Evolutionary conservation across 2,888 invertebrate species (phyloP), one percentile per base, ranked within the genome.

Genomic region (Selenia dentaria): DNA sequence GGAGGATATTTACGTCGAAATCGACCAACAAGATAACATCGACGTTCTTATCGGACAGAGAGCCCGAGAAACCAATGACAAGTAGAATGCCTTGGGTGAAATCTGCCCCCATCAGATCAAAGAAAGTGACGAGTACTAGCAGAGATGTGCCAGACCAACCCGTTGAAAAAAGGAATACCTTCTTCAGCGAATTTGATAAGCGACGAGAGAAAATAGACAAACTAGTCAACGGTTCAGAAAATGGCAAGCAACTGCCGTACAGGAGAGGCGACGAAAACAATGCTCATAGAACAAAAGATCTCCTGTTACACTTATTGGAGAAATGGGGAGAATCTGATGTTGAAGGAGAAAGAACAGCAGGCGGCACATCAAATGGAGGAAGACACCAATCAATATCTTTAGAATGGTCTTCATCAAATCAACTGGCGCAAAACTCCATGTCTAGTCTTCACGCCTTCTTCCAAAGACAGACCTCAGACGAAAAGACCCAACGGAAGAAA

Each of bases 371-470:
- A 0, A 88, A 80, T 34, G 79, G 80, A 6, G 85, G 83, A 2
- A 66, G 87, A 43, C 94, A 95, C 59, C 94, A 95, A 64, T 95
- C 95, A 10, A 92, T 96, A 58, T 95, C 96, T 16, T 84, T 94
- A 36, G 96, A 96, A 64, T 95, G 94, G 93, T 93, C 37, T 11
- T 26, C 94, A 14, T 92, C 93, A 12, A 94, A 95, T 59, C 93
- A 93, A 51, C 84, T 96, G 36, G 95, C 95, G 24, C 94, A 96
- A 68, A 93, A 92, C 62, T 95, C 96, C 5, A 95, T 96, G 91
- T 95, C 94, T 60, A 96, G 96, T 42, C 91, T 96, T 29, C 95
- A 96, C 59, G 94, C 94, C 42, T 96, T 96, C 85, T 96, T 95
- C 77, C 94, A 95, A 81, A 83, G 92, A 52, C 92, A 93, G 73